Percentiles rank a stretch among this genome's conserved stretches.
phyloP scores from a whole-genome alignment of 2,797 vertebrate genomes.

The Sebastes aleutianus region DNA sequence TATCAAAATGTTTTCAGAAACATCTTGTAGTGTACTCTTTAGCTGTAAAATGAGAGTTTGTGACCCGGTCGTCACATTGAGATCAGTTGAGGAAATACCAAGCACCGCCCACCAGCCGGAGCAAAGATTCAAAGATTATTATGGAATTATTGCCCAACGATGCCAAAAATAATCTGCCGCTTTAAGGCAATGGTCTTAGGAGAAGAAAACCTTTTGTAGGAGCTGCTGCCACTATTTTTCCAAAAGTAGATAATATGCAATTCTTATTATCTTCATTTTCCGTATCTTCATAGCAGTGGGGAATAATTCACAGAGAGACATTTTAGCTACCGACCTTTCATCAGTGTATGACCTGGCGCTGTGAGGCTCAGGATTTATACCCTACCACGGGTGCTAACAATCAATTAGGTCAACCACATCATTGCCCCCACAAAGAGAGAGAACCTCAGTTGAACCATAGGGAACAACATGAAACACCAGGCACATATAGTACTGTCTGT shows the following conservation, averaged over 20 bases:
- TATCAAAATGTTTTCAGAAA: too few species aligned
- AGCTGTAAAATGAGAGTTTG: too few species aligned
- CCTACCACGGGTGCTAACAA: not conserved
- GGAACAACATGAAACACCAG: not conserved
- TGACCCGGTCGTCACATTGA: fast-evolving
- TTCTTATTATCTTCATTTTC: not conserved
- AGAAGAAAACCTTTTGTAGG: not conserved
- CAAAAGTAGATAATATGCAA: not conserved
- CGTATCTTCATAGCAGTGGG: not conserved
- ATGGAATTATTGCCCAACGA: too few species aligned
- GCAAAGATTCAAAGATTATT: too few species aligned
- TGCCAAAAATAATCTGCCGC: too few species aligned
- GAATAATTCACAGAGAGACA: not conserved
- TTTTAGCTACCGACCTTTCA: not conserved
- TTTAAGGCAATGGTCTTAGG: too few species aligned
- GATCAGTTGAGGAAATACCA: too few species aligned
- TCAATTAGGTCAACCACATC: conserved; percentile 4
- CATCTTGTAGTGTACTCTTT: too few species aligned
- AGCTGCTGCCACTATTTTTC: not conserved
- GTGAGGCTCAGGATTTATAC: not conserved
- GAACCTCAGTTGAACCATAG: not conserved
- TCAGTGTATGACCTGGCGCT: not conserved
- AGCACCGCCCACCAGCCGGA: too few species aligned
- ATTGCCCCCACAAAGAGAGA: not conserved
- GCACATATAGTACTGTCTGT: not conserved